A percentile compares a stretch with the other conserved stretches of the same genome.
These are phyloP conservation scores for Porites rus DNA, from an alignment of 92 coral and sea anemone genomes.

Conservation along the genomic window DNA sequence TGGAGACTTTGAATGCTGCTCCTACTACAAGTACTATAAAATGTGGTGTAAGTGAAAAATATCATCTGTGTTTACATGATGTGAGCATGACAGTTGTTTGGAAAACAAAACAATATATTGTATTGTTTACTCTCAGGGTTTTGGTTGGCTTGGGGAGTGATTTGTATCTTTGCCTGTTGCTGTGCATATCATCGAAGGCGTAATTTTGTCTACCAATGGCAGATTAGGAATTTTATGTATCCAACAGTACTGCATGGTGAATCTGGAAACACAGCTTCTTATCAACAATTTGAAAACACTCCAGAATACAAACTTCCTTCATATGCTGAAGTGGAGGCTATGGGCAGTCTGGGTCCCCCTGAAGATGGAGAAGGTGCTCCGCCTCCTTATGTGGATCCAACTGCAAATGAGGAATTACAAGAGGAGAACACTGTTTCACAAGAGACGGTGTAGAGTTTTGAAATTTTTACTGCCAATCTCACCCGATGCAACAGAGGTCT, in stretches of 20 bases:
- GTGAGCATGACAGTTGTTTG: background rate
- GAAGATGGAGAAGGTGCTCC: constrained; percentile 78
- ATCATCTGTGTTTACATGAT: too few relatives aligned
- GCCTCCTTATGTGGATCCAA: constrained; percentile 71
- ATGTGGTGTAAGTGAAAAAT: constrained; percentile 82
- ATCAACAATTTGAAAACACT: background rate
- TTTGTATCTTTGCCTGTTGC: constrained; percentile 70
- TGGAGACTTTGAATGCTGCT: constrained; percentile 79
- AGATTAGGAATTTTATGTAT: constrained; percentile 54
- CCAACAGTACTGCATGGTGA: constrained; percentile 14
- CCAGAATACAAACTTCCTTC: constrained; percentile 76
- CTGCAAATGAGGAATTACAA: constrained; percentile 29
- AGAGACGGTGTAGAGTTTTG: background rate
- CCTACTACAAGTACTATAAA: constrained; percentile 76
- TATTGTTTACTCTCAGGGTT: constrained; percentile 62
- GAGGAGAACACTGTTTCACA: background rate
- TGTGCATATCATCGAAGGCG: constrained; percentile 78
- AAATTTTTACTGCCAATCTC: too few relatives aligned
- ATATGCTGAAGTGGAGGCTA: constrained; percentile 82
- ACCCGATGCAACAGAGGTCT: background rate
- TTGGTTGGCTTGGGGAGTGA: constrained; percentile 80
- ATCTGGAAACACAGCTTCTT: constrained; percentile 3
- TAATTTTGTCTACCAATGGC: constrained; percentile 45
- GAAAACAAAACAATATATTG: background rate
- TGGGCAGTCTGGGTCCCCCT: constrained; percentile 86